Evolutionary conservation across 2,113 vertebrate genomes (phyloP), one percentile per base, ranked within the genome.

Genomic region (Centropus unirufus): DNA sequence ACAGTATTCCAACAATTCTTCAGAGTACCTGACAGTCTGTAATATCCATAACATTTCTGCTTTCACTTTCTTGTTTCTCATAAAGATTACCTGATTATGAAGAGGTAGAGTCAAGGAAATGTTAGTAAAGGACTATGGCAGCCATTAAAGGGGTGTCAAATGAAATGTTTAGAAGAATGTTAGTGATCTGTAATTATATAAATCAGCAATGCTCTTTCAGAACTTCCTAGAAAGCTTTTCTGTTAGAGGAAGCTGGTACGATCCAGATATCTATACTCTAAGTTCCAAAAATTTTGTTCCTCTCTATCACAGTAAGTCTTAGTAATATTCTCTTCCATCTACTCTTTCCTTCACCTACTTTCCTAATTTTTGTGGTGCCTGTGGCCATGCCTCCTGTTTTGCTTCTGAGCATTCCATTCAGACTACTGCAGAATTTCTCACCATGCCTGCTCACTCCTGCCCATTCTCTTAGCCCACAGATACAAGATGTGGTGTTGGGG

Each of bases 401-500:
- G 9, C 32, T 58, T 17, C 19, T 21, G n/a, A 46, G 3, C 1
- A 3, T 47, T 11, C 4, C n/a, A n/a, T 58, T 8, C 62, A 68
- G n/a, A 24, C 34, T 84, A 32, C 26, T 51, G 30, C 6, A 27
- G n/a, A 23, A 36, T 86, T 11, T 83, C 8, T 39, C 68, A 40
- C 11, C 5, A 6, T 18, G 14, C 22, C 40, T 52, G 14, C 6
- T 23, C 23, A 14, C 26, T 80, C 24, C 19, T 69, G 27, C 20
- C 11, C 17, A 13, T 29, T 83, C 2, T 8, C 5, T 11, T 17
- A 29, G 10, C 12, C 26, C 27, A 55, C 16, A 59, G 40, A 40
- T 3, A 30, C 1, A 1, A 2, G 24, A 8, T 14, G 8, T 9
- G 18, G 11, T 44, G 19, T 0, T 36, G 42, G 32, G 42, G 4